Base-by-base conservation (phyloP, 2,888 invertebrate genomes). In the Oscheius sp. region DNA sequence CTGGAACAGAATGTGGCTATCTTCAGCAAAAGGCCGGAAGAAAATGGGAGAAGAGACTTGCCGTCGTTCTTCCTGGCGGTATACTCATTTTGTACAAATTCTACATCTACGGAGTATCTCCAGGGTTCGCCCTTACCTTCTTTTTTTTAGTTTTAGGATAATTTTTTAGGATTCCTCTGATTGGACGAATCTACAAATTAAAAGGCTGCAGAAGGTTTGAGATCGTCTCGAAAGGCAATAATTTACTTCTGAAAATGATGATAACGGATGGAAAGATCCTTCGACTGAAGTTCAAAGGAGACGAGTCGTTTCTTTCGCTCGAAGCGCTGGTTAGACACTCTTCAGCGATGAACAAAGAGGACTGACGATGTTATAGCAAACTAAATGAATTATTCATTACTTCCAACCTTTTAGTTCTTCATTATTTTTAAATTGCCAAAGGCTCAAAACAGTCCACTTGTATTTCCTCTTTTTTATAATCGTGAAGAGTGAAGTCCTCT, bases 121-220 rank as follows among this genome's bases (percentile, higher is more conserved):
- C 59, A 9, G 59, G 59, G 33, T 49, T 4, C n/a, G n/a, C n/a
- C n/a, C n/a, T n/a, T n/a, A n/a, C n/a, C n/a, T n/a, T n/a, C n/a
- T n/a, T n/a, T n/a, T n/a, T n/a, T n/a, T n/a, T n/a, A n/a, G n/a
- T n/a, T n/a, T n/a, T n/a, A n/a, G n/a, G n/a, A n/a, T n/a, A n/a
- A n/a, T 22, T 17, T 49, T 20, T 45, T 9, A 49, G 49, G 8
- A 20, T 44, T 26, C 59, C 59, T 9, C 9, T 59, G 26, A 41
- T 59, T 24, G 59, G 59, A 28, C 59, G 59, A 28, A 14, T 59
- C 28, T 59, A 59, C 30, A 44, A 41, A n/a, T 26, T 59, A n/a
- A 59, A 44, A 4, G n/a, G 44, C 24, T 44, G 30, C 28, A 41
- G 44, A 30, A 44, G 17, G 41, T 1, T 59, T 22, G 28, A 59